Evolutionary conservation across 92 coral and sea anemone species (phyloP), one percentile per base, ranked within the genome.

Genomic region (Muricea muricata): DNA sequence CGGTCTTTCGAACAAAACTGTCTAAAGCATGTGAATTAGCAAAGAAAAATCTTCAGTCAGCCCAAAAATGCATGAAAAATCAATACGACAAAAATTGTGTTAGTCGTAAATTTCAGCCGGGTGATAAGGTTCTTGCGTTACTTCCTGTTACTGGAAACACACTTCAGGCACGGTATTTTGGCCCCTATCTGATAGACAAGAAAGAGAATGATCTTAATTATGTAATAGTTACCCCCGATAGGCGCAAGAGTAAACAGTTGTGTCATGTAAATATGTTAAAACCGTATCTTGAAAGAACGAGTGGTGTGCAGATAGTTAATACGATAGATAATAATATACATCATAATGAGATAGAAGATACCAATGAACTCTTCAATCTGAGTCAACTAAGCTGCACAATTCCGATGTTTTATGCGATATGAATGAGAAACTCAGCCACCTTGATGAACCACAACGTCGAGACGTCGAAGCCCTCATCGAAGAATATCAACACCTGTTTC

Each of bases 181-280:
- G 87, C 32, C 87, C 72, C 34, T 83, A 83, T n/a, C 34, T 71
- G 6, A 50, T 72, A 15, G 68, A 33, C 50, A 47, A 83, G 42
- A 83, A 37, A 57, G 26, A 34, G 26, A 50, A 24, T 72, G 87
- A 83, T 26, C 46, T 47, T 13, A 70, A 82, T 40, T 82, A 82
- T 25, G 47, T 74, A 8, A 14, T 87, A 4, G 50, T 31, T 21
- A 81, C 87, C 1, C 86, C 87, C 9, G 90, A 87, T 70, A 72
- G 90, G 75, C 87, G 87, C 45, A 87, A 80, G 46, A 55, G 33
- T 11, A 86, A 60, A 40, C 86, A 86, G 32, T 56, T 80, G 15
- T 80, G 90, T 37, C 90, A 85, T 30, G 57, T 85, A 6, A 81
- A 81, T 26, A 81, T 81, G 85, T 28, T 81, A 14, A 81, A 81